Base-by-base conservation (phyloP, 2,113 vertebrate genomes). In the Lepus americanus region DNA sequence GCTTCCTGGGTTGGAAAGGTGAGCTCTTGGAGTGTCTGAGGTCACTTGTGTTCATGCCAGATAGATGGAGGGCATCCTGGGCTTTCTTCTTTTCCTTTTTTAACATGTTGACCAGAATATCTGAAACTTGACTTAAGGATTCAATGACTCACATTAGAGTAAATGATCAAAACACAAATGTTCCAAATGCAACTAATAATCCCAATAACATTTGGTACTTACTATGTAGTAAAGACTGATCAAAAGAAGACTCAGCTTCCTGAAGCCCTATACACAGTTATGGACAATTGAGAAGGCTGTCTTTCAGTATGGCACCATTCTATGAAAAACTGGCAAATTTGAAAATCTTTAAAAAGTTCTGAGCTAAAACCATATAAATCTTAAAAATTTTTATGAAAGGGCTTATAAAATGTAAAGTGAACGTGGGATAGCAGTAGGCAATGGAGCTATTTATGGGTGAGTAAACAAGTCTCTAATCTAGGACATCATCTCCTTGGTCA, bases 21-120 rank as follows among this genome's bases (percentile, higher is more conserved):
- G 97, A 66, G 49, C 53, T 97, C 73, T 98, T 95, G 31, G 96
- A 70, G 1, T 8, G 12, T 29, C 79, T 0, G 20, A 72, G 61
- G 27, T 61, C 90, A 69, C 27, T 72, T 76, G 96, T 96, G 36
- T 96, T 64, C 85, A 33, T 19, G 31, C 78, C 81, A 29, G 98
- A 92, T 31, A 98, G 97, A 22, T 97, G 95, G 64, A 97, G 90
- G 49, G 96, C 95, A 86, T 99, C 98, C 90, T 98, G 98, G 3
- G 97, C 90, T 97, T 97, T 99, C 96, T 98, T 99, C 97, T 99
- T 99, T 96, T 99, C 99, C 80, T 98, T 99, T 98, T 99, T 99
- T 89, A 99, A 96, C 98, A 99, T 99, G 97, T 97, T 99, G 81
- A 99, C 98, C 23, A 99, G 95, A 95, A 99, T 98, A 98, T 99